Percentiles rank a stretch among this genome's conserved stretches.
Conservation (phyloP, 2,888 invertebrate genomes). For the Drosophila peninsularis region DNA sequence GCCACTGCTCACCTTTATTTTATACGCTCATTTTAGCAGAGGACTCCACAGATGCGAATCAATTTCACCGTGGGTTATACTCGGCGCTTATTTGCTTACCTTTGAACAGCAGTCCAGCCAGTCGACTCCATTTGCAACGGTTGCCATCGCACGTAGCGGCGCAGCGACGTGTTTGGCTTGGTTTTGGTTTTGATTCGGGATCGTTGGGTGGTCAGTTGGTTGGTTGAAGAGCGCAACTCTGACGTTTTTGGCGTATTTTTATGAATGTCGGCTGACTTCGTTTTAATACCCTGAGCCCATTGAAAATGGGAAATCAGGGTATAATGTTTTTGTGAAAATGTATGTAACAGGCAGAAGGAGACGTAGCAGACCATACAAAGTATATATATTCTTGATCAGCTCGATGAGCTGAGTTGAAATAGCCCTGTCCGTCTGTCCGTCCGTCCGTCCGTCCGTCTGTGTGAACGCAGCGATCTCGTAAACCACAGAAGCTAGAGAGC, state of each 20-base stretch:
- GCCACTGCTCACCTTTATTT: slow-evolving; percentile 32
- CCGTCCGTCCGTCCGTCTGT: too few species aligned
- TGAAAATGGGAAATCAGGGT: too few species aligned
- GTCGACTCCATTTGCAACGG: slow-evolving; percentile 60
- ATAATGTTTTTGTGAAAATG: too few species aligned
- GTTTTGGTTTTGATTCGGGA: too few species aligned
- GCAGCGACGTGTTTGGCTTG: slow-evolving; percentile 39
- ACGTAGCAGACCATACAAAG: too few species aligned
- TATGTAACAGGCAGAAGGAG: too few species aligned
- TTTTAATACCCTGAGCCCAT: too few species aligned
- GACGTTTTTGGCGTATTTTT: slow-evolving; percentile 50
- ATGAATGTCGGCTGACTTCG: slow-evolving; percentile 49
- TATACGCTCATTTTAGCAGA: slow-evolving; percentile 25
- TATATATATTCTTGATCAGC: too few species aligned
- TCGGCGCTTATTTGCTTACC: slow-evolving; percentile 54
- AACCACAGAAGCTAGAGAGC: too few species aligned
- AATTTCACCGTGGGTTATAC: slow-evolving; percentile 33
- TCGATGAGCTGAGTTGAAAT: too few species aligned
- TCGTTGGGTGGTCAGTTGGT: slow-evolving; percentile 63
- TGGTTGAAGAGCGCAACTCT: slow-evolving; percentile 40
- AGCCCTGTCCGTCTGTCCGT: too few species aligned
- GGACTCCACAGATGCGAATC: slow-evolving; percentile 17
- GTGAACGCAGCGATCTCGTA: too few species aligned
- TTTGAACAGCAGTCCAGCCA: slow-evolving; percentile 18
- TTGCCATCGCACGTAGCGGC: slow-evolving; percentile 61